Conservation (phyloP, 2,113 vertebrate genomes). For the Taurulus bubalis region DNA sequence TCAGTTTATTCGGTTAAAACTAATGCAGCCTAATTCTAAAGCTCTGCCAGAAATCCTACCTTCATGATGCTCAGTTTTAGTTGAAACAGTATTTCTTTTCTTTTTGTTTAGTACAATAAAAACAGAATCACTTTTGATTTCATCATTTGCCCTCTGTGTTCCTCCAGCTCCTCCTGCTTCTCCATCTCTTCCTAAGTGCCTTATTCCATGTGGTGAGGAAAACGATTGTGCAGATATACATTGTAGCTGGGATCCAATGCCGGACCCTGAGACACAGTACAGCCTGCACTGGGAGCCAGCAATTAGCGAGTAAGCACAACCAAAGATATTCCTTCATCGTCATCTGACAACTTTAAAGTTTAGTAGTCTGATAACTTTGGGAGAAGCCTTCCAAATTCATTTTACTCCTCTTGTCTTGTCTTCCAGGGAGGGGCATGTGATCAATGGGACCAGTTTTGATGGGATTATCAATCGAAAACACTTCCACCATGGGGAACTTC, state of each 20-base stretch:
- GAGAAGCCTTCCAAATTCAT: not conserved
- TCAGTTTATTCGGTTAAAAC: not conserved
- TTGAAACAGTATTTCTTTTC: not conserved
- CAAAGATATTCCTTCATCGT: not conserved
- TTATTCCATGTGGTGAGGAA: conserved; percentile 41
- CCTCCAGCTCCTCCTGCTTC: conserved; percentile 53
- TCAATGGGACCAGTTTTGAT: not conserved
- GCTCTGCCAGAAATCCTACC: not conserved
- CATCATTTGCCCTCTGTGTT: not conserved
- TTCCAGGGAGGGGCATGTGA: conserved; percentile 18
- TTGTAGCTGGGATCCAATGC: conserved; percentile 69
- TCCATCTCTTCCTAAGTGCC: conserved; percentile 62
- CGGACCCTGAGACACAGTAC: conserved; percentile 51
- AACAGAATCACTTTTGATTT: not conserved
- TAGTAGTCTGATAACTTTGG: not conserved
- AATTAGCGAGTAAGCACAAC: conserved; percentile 43
- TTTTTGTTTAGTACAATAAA: not conserved
- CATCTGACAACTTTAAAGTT: not conserved
- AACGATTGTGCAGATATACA: conserved; percentile 42
- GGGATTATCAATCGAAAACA: conserved; percentile 34
- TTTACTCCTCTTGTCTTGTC: not conserved
- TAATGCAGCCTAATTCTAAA: not conserved
- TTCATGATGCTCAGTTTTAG: not conserved
- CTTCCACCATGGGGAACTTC: conserved; percentile 29
- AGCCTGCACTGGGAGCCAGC: conserved; percentile 70